Evolutionary conservation across 1,140 invertebrate species (phyloP), one percentile per base, ranked within the genome.

Genomic region (Drosophila orena): DNA sequence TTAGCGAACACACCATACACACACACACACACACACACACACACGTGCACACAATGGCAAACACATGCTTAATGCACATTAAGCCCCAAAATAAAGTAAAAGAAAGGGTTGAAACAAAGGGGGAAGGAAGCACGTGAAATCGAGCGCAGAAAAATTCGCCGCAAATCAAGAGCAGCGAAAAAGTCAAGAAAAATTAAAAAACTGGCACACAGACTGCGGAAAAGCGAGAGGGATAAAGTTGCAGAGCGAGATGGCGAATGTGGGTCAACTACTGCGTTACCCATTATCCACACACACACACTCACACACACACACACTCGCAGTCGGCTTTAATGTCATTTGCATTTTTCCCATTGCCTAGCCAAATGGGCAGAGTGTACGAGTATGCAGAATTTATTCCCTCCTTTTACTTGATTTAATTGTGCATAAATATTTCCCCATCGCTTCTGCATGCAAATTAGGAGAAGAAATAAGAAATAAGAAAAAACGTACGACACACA

Each of bases 371-470:
- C 74, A 85, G 46, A 40, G 15, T 52, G 58, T 24, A 24, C 24
- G 24, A 24, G 24, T 35, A 37, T 34, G 40, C 35, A 43, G 62
- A 81, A 83, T 88, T 81, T 83, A 85, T 88, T 78, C 56, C 50
- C 73, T 85, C 56, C 68, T 77, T 81, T 81, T 75, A 79, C 75
- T 88, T 86, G 83, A 81, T 88, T 86, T 88, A 85, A 85, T 85
- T 85, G 81, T 81, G 74, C 84, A 89, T 90, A 84, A 89, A 90
- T 90, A 90, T 90, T 90, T 89, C 85, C 50, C 53, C 72, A 69
- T 62, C 73, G 76, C 64, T 62, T 73, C 40, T 72, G 77, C 80
- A 84, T 88, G 68, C 75, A 80, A 84, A 89, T 88, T 90, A 88
- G 85, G 17, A 12, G 12, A 20, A 2, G 11, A 17, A 54, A 34